Base-by-base conservation (phyloP, 2,888 invertebrate species). In the Cylindroiulus punctatus region DNA sequence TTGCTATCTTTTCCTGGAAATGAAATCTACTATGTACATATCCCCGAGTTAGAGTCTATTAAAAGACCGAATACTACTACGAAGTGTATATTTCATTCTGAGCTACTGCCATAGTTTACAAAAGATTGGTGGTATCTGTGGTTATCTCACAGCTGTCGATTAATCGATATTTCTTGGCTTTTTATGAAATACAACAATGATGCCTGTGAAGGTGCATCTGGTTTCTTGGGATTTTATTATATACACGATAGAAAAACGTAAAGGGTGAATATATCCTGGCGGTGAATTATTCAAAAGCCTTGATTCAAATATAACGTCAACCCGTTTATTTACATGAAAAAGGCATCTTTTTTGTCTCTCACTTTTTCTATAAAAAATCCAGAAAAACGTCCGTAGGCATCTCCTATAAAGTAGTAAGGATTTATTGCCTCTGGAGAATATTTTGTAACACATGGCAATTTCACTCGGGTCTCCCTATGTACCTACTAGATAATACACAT, bases 251-350 rank as follows among this genome's bases (percentile, higher is more conserved):
- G 76, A 76, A 76, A 76, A 76, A 76, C n/a, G n/a, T n/a, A 65
- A 52, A 7, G n/a, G 30, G 76, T 76, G 76, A 76, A 76, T 76
- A 76, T 76, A 30, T 76, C 76, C 30, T 4, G 30, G 2, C 76
- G 30, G 76, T 30, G 76, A 76, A 76, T 76, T 76, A 76, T 76
- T 76, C 30, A 76, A 76, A 76, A 76, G 76, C 76, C 30, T 26
- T 76, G 76, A 76, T 76, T 76, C 76, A 30, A 76, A 30, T 76
- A 26, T 57, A 57, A 57, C 57, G 57, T 22, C 22, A 10, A 22
- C 22, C 4, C 22, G 57, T 22, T 57, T 57, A 57, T 57, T 57
- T 57, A 57, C 57, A 57, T 57, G 22, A 57, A 57, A 57, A 57
- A 22, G 57, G 22, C 57, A 57, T 57, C 57, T 8, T 57, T 22